Evolutionary conservation across 2,888 invertebrate species (phyloP).

Genomic region (Mythimna pallens): DNA sequence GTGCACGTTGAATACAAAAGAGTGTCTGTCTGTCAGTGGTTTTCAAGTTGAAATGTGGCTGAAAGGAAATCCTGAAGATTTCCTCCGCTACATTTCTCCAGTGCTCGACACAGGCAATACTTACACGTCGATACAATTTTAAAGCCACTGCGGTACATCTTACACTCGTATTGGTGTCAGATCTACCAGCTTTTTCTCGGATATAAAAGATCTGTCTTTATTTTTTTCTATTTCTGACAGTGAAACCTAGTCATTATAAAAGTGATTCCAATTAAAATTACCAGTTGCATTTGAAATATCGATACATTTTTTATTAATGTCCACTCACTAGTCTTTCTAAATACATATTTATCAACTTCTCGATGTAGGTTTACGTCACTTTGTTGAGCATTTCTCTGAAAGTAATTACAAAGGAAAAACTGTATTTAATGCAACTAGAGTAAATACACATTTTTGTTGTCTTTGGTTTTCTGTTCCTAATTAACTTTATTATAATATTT

Average conservation of each 20-base stretch:
- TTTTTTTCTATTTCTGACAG: background rate
- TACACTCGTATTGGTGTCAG: slow-evolving; percentile 9
- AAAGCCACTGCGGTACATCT: slow-evolving; percentile 21
- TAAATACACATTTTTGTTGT: background rate
- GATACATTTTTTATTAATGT: background rate
- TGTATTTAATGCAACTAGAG: slow-evolving; percentile 9
- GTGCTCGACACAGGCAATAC: slow-evolving; percentile 26
- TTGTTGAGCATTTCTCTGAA: slow-evolving; percentile 8
- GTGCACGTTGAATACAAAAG: too few relatives aligned
- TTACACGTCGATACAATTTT: slow-evolving; percentile 39
- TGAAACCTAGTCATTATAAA: background rate
- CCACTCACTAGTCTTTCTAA: background rate
- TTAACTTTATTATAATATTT: slow-evolving; percentile 21
- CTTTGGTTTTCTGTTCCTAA: slow-evolving; percentile 15
- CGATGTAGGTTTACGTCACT: slow-evolving; percentile 3
- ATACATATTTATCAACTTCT: slow-evolving; percentile 13
- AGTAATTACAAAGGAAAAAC: slow-evolving; percentile 13
- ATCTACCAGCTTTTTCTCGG: background rate
- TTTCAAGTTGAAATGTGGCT: slow-evolving; percentile 36
- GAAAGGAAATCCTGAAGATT: slow-evolving; percentile 44
- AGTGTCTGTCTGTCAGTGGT: slow-evolving; percentile 25
- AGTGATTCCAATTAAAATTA: background rate
- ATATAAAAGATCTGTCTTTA: slow-evolving; percentile 1
- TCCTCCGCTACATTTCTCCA: slow-evolving; percentile 51
- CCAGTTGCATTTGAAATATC: background rate